Percentiles rank a stretch among this genome's conserved stretches.
These are phyloP conservation scores for Heliocidaris erythrogramma DNA, from an alignment of 35 echinoderm and acorn worm genomes.

Conservation along the genomic window DNA sequence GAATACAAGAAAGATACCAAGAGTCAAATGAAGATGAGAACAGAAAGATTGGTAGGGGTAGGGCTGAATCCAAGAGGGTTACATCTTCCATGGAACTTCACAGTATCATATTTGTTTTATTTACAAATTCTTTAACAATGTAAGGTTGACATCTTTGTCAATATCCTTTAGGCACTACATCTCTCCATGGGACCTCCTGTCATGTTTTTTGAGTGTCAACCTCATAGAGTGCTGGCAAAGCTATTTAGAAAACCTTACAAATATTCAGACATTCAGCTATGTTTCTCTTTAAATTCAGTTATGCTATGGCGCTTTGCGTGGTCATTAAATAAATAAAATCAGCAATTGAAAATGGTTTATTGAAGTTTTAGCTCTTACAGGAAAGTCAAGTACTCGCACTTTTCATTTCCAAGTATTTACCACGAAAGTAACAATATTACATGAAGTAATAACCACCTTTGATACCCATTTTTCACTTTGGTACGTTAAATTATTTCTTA, in stretches of 20 bases:
- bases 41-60: background rate
- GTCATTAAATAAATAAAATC: too few species aligned
- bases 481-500: too few species aligned
- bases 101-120: background rate
- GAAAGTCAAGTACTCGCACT: too few species aligned
- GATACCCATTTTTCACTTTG: too few species aligned
- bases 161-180: background rate
- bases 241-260: background rate
- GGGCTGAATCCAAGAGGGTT: background rate
- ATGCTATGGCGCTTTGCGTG: too few species aligned
- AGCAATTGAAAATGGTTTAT: too few species aligned
- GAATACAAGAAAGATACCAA: background rate
- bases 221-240: background rate
- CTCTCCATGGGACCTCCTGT: background rate
- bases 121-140: background rate
- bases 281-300: too few species aligned
- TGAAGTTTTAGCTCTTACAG: too few species aligned
- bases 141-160: background rate
- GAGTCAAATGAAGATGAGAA: background rate
- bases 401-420: too few species aligned
- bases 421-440: too few species aligned
- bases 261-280: too few species aligned
- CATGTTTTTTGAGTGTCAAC: background rate
- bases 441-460: too few species aligned
- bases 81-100: background rate